Percentiles rank a stretch among this genome's conserved stretches.
These are phyloP conservation scores for Synergus itoensis DNA, from an alignment of 2,888 invertebrate species.

Conservation along the genomic window DNA sequence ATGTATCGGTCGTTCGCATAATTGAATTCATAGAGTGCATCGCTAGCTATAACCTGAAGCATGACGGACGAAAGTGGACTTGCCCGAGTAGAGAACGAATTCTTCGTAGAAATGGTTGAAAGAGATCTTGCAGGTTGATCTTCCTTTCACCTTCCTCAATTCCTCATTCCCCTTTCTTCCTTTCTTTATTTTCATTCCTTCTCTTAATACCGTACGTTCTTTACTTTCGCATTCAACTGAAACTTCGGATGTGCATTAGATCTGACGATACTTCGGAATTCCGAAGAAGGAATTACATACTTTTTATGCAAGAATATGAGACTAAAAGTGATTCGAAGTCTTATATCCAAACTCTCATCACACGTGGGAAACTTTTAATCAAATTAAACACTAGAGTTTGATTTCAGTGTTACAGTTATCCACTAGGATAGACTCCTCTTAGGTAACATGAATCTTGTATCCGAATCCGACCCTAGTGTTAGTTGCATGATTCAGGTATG, in stretches of 20 bases:
- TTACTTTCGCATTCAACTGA: constrained; percentile 8
- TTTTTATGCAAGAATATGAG: constrained; percentile 9
- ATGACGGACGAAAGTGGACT: constrained; percentile 46
- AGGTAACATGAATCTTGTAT: too few relatives aligned
- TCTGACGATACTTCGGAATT: background rate
- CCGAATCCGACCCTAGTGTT: background rate
- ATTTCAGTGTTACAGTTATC: background rate
- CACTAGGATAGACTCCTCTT: background rate
- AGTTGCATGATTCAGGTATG: background rate
- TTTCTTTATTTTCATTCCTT: background rate
- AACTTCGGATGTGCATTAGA: constrained; percentile 6
- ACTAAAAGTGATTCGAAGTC: background rate
- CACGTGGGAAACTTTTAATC: background rate
- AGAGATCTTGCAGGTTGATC: constrained; percentile 37
- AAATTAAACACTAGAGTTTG: background rate
- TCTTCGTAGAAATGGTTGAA: constrained; percentile 9
- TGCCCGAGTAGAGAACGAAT: constrained; percentile 8
- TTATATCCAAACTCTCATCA: background rate
- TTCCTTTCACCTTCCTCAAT: constrained; percentile 43
- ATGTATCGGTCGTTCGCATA: constrained; percentile 70
- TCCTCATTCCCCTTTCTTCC: constrained; percentile 37
- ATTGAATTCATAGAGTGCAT: constrained; percentile 66
- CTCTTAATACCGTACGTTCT: background rate
- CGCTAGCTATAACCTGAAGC: constrained; percentile 50
- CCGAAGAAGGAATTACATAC: constrained; percentile 3